Percentiles rank a stretch among this genome's conserved stretches.
These are phyloP conservation scores for Carposina sasakii DNA, from an alignment of 1,140 invertebrate species.

Conservation along the genomic window DNA sequence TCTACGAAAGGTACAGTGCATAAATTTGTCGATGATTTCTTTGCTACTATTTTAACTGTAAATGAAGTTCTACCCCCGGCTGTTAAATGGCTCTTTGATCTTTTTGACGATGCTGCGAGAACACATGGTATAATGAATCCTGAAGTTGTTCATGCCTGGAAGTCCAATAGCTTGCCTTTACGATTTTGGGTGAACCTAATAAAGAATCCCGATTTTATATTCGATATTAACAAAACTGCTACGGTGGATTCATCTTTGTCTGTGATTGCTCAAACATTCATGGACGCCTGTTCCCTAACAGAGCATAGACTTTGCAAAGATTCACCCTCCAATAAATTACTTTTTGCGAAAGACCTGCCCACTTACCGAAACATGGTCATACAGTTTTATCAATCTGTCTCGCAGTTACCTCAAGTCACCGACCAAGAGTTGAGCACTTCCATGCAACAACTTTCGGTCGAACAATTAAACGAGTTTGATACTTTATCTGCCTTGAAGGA, in stretches of 20 bases:
- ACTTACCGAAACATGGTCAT: slow-evolving; percentile 90
- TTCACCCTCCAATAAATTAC: slow-evolving; percentile 94
- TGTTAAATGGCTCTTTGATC: slow-evolving; percentile 96
- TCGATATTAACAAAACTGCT: slow-evolving; percentile 94
- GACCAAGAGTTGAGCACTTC: slow-evolving; percentile 94
- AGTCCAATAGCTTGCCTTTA: slow-evolving; percentile 94
- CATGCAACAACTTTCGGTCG: slow-evolving; percentile 92
- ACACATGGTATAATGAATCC: slow-evolving; percentile 85
- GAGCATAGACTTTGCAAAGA: slow-evolving; percentile 94
- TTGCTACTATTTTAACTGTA: slow-evolving; percentile 89
- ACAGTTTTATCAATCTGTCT: slow-evolving; percentile 90
- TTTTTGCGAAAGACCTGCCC: slow-evolving; percentile 96
- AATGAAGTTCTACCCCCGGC: slow-evolving; percentile 93
- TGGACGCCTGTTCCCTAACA: slow-evolving; percentile 93
- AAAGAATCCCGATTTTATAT: slow-evolving; percentile 97
- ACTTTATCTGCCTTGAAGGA: slow-evolving; percentile 93
- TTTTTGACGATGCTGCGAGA: slow-evolving; percentile 91
- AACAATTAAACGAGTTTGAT: slow-evolving; percentile 91
- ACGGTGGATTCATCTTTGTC: slow-evolving; percentile 94
- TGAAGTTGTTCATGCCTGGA: slow-evolving; percentile 96
- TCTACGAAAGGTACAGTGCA: slow-evolving; percentile 97
- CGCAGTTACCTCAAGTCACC: slow-evolving; percentile 88
- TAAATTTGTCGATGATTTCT: slow-evolving; percentile 97
- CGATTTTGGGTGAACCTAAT: slow-evolving; percentile 98
- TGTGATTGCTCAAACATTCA: slow-evolving; percentile 96